Base-by-base conservation (phyloP, 2,113 vertebrate species). In the Neopipo cinnamomea region DNA sequence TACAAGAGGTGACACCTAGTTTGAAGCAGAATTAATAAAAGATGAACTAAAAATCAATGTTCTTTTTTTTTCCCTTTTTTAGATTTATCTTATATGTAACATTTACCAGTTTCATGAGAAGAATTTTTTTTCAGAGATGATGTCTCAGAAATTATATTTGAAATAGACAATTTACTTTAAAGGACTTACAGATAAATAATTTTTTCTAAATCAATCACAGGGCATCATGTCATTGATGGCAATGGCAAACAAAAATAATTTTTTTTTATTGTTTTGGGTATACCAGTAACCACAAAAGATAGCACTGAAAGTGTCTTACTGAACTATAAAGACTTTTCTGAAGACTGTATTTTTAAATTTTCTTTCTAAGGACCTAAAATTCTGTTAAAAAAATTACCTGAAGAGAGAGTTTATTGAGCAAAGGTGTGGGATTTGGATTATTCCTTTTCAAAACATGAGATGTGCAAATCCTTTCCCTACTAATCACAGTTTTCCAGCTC, bases 11-110 rank as follows among this genome's bases (percentile, higher is more conserved):
- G 59, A 42, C 58, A 77, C 24, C 20, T 77, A 75, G 30, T 89
- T 96, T 92, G 47, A 96, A 92, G 46, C 46, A 92, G 76, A 68
- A 81, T 93, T 95, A 95, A 82, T 91, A 85, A 44, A 95, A 86
- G 55, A 59, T 87, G 68, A 95, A 72, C 13, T 56, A 75, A 80
- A 92, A 91, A 95, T 93, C 79, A 87, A 28, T 42, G 31, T 17
- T 79, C 2, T 17, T n/a, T 13, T 65, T 71, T 80, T 14, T 58
- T 24, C n/a, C n/a, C 17, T 31, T 88, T 33, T 18, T 33, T 15
- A 58, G 52, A 82, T 86, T 91, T 87, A 65, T 71, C 63, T 96
- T 75, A 83, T 19, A 49, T 21, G 0, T 55, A 49, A 55, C 72
- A 8, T 68, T 95, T 96, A 13, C 25, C n/a, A 95, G 50, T 83